A percentile compares a stretch with the other conserved stretches of the same genome.
Conservation (phyloP, 2,113 vertebrate species). For the Cercopithecus mona region DNA sequence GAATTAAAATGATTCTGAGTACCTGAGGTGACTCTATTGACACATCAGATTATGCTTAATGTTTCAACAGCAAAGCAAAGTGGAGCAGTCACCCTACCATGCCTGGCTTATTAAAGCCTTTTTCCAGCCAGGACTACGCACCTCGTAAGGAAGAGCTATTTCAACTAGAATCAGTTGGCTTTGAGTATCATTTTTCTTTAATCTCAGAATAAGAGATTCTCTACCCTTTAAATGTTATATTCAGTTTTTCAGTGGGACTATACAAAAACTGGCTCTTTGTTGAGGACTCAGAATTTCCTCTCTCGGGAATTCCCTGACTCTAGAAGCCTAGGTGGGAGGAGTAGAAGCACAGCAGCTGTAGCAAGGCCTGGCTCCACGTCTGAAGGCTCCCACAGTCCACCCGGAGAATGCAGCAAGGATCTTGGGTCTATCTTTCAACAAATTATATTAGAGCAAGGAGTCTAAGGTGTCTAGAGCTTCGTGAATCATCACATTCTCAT, state of each 20-base stretch:
- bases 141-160: background rate
- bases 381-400: background rate
- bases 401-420: background rate
- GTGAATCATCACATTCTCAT: background rate
- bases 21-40: conserved; percentile 71
- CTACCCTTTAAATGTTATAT: conserved; percentile 23
- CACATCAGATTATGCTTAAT: conserved; percentile 62
- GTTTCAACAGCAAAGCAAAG: conserved; percentile 73
- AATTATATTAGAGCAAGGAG: background rate
- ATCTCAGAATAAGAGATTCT: background rate
- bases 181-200: background rate
- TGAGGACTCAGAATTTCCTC: background rate
- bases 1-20: conserved; percentile 67
- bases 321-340: background rate
- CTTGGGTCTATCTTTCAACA: background rate
- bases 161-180: background rate
- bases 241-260: conserved; percentile 21
- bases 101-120: conserved; percentile 36
- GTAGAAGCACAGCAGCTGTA: background rate
- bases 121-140: background rate
- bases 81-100: background rate
- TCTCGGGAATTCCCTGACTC: background rate
- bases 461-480: background rate
- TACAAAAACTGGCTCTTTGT: background rate
- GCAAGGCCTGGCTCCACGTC: background rate